Evolutionary conservation across 2,888 invertebrate genomes (phyloP).

Genomic region (Altica lythri): DNA sequence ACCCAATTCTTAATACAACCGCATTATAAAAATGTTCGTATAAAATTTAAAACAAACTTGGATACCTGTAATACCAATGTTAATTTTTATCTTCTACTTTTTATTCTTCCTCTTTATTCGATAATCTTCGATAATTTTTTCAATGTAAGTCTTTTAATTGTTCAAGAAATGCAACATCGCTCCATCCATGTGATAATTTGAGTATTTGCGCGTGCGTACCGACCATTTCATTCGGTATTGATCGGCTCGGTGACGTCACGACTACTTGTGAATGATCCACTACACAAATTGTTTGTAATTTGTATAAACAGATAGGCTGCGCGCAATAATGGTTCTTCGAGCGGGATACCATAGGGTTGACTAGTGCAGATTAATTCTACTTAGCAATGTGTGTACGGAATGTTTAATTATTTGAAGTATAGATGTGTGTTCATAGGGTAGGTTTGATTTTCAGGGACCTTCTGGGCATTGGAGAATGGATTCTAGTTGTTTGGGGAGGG

Average conservation of each 20-base stretch:
- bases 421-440: conserved; percentile 9
- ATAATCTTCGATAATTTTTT: too few species aligned
- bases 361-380: conserved; percentile 28
- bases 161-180: conserved; percentile 20
- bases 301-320: conserved; percentile 40
- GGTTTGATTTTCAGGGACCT: conserved; percentile 13
- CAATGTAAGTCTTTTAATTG: neutral
- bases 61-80: too few species aligned
- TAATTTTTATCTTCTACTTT: too few species aligned
- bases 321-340: conserved; percentile 30
- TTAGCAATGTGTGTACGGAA: conserved; percentile 33
- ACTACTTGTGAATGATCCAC: conserved; percentile 54
- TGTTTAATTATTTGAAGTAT: conserved; percentile 34
- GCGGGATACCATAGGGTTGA: conserved; percentile 15
- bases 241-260: conserved; percentile 52
- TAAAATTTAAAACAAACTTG: too few species aligned
- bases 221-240: conserved; percentile 49
- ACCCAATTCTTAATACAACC: too few species aligned
- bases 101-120: too few species aligned
- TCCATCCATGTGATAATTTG: conserved; percentile 28
- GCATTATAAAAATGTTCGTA: too few species aligned
- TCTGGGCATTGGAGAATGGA: conserved; percentile 2
- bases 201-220: conserved; percentile 27
- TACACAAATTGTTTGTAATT: conserved; percentile 52
- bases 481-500: neutral